Conservation (phyloP, 2,797 vertebrate genomes). For the Phoxinus dragarum region DNA sequence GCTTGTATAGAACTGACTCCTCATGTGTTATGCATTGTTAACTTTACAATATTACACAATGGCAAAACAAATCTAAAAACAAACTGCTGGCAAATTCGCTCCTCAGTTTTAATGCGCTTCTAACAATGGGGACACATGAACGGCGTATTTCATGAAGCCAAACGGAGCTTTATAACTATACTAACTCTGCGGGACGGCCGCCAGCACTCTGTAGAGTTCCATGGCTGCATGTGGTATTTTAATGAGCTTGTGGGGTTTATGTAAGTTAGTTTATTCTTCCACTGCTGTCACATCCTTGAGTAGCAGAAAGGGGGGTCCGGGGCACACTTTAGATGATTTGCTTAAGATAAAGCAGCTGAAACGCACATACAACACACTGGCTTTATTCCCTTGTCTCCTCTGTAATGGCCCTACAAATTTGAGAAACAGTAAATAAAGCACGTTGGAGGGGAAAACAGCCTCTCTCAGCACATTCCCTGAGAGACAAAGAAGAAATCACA, state of each 20-base stretch:
- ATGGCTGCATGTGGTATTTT: constrained; percentile 55
- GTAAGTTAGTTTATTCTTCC: constrained; percentile 57
- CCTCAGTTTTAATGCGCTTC: constrained; percentile 31
- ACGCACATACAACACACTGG: constrained; percentile 48
- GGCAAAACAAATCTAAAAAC: constrained; percentile 40
- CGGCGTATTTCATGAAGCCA: not conserved
- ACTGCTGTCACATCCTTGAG: constrained; percentile 54
- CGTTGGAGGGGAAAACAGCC: constrained; percentile 1
- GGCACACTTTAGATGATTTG: constrained; percentile 60
- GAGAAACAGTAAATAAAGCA: constrained; percentile 19
- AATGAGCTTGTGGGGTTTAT: constrained; percentile 57
- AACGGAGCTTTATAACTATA: constrained; percentile 34
- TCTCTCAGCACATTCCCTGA: constrained; percentile 49
- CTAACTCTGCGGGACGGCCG: constrained; percentile 14
- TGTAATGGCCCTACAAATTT: constrained; percentile 21
- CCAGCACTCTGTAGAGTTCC: constrained; percentile 41
- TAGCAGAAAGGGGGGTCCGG: constrained; percentile 45
- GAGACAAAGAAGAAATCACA: constrained; percentile 19
- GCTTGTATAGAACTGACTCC: not conserved
- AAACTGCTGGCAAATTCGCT: constrained; percentile 43
- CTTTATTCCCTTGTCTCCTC: not conserved
- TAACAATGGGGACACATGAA: constrained; percentile 34
- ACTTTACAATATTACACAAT: constrained; percentile 45
- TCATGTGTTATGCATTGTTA: constrained; percentile 25
- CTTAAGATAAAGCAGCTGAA: constrained; percentile 71